Percentiles rank a stretch among this genome's conserved stretches.
Conservation (phyloP, 2,888 invertebrate species). For the Aleiodes leptofemur region DNA sequence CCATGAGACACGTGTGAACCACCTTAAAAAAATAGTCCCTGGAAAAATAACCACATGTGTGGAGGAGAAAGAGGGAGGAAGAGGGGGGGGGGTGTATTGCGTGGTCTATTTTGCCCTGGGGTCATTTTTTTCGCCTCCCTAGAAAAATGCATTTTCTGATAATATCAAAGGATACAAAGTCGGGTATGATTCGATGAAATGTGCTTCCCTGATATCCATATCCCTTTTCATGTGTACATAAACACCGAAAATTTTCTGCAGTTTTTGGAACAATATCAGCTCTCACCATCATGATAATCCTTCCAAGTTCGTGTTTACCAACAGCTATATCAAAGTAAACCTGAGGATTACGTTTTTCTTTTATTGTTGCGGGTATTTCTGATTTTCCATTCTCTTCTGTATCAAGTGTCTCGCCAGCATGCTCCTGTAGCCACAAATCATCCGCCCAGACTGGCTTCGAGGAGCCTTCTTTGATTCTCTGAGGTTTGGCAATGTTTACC, state of each 20-base stretch:
- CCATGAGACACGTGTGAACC: no score
- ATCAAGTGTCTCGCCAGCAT: constrained; percentile 92
- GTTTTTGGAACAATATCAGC: constrained; percentile 97
- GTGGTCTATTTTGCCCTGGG: no score
- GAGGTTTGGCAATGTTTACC: constrained; percentile 98
- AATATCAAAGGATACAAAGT: constrained; percentile 88
- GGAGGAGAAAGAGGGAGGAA: no score
- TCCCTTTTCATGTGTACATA: constrained; percentile 98
- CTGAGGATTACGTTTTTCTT: constrained; percentile 85
- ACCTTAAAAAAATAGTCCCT: constrained; percentile 1
- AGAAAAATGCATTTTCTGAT: constrained; percentile 31
- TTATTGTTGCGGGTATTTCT: constrained; percentile 62
- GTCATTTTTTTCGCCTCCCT: neutral
- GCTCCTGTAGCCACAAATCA: constrained; percentile 98
- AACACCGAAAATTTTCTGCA: constrained; percentile 93
- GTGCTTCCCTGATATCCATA: constrained; percentile 94
- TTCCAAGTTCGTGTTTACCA: constrained; percentile 90
- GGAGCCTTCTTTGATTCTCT: constrained; percentile 96
- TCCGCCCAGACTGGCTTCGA: constrained; percentile 98
- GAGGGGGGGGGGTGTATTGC: no score
- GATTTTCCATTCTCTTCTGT: constrained; percentile 75
- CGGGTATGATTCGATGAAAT: constrained; percentile 97
- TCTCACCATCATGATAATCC: constrained; percentile 93
- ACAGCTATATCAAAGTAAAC: constrained; percentile 97
- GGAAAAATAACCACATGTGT: no score